These are phyloP conservation scores for Calephelis perditalis DNA, from an alignment of 2,888 invertebrate species.

Conservation along the genomic window DNA sequence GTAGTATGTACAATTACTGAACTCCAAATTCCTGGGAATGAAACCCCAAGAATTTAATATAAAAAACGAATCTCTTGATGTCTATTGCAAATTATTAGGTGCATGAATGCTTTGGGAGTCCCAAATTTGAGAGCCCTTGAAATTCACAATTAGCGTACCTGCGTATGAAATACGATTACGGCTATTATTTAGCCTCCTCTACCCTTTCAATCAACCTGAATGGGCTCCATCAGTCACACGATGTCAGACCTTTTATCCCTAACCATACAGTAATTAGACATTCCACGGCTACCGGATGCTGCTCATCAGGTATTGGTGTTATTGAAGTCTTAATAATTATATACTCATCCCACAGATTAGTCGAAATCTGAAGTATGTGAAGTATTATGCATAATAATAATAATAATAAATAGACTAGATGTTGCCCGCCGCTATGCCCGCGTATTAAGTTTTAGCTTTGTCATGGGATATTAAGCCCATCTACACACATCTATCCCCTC, in stretches of 20 bases:
- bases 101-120: background rate
- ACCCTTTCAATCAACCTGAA: constrained; percentile 68
- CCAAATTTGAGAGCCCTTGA: constrained; percentile 1
- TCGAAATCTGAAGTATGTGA: no score
- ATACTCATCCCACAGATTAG: no score
- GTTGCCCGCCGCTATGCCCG: no score
- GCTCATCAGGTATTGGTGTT: constrained; percentile 21
- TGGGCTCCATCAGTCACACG: constrained; percentile 57
- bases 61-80: background rate
- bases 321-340: background rate
- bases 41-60: no score
- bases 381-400: no score
- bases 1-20: no score
- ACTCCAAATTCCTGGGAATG: no score
- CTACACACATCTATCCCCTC: no score
- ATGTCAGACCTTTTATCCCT: constrained; percentile 50
- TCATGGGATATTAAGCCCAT: no score
- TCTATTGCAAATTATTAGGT: background rate
- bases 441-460: no score
- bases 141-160: constrained; percentile 19
- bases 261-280: constrained; percentile 62
- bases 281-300: constrained; percentile 57
- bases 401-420: no score
- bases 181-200: constrained; percentile 42
- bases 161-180: constrained; percentile 51